Evolutionary conservation across 2,113 vertebrate genomes (phyloP).

Genomic region (Ranitomeya variabilis): DNA sequence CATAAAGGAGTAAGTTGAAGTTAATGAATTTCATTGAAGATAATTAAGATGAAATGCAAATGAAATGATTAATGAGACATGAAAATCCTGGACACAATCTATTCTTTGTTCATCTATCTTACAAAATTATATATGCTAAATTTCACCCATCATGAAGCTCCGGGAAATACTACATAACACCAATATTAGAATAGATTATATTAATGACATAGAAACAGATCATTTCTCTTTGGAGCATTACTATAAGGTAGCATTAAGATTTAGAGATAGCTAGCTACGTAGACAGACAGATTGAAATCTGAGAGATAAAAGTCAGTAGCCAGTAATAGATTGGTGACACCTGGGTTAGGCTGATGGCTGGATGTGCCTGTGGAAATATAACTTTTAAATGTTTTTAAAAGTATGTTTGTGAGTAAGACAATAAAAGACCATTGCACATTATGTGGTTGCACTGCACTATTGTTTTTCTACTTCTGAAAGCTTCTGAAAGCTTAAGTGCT

Average conservation of each 20-base stretch:
- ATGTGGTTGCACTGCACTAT: no score
- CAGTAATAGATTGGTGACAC: no score
- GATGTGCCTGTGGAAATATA: no score
- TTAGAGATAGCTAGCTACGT: neutral
- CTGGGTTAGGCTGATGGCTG: no score
- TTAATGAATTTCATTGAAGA: constrained; percentile 46
- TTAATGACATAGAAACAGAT: neutral
- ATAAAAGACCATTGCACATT: no score
- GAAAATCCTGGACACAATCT: constrained; percentile 42
- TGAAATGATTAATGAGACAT: constrained; percentile 46
- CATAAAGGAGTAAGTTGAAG: constrained; percentile 43
- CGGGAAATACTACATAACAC: neutral
- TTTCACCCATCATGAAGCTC: neutral
- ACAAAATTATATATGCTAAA: neutral
- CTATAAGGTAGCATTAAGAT: neutral
- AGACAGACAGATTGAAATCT: no score
- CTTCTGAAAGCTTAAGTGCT: no score
- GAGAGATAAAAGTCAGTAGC: no score
- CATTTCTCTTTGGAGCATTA: no score
- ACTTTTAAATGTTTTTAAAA: no score
- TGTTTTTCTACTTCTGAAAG: no score
- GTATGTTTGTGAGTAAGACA: no score
- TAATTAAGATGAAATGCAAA: constrained; percentile 49
- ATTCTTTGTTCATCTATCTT: constrained; percentile 10
- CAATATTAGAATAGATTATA: neutral